phyloP scores from a whole-genome alignment of 2,113 vertebrate genomes.

The Ictalurus furcatus region DNA sequence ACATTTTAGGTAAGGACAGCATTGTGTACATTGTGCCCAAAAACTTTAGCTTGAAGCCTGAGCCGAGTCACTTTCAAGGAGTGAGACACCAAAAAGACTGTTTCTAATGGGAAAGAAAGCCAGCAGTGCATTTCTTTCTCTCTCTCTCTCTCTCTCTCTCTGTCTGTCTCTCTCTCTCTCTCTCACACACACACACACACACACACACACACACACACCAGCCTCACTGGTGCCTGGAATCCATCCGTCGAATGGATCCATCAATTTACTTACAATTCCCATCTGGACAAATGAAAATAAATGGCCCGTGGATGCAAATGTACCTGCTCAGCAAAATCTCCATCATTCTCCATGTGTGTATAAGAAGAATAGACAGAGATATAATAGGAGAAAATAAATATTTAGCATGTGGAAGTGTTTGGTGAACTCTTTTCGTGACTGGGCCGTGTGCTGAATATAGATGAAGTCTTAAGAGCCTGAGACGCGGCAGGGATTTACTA shows the following conservation, averaged over 20 bases:
- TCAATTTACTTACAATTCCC: constrained; percentile 15
- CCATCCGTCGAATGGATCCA: constrained; percentile 20
- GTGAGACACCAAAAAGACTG: constrained; percentile 30
- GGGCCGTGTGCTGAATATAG: constrained; percentile 30
- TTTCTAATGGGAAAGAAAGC: constrained; percentile 32
- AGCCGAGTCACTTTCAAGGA: not conserved
- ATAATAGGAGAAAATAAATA: constrained; percentile 28
- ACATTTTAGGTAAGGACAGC: too few species aligned
- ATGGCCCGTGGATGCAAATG: constrained; percentile 30
- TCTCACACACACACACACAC: constrained; percentile 32
- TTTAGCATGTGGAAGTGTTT: constrained; percentile 17
- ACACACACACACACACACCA: not conserved
- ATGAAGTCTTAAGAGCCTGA: constrained; percentile 27
- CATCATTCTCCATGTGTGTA: not conserved
- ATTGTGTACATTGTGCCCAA: not conserved
- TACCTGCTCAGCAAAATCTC: constrained; percentile 22
- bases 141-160: too few species aligned
- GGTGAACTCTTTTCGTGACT: constrained; percentile 4
- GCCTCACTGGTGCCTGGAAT: constrained; percentile 24
- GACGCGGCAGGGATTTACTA: constrained; percentile 17
- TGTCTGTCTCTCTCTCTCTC: too few species aligned
- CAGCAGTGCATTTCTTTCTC: not conserved
- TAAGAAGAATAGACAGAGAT: not conserved
- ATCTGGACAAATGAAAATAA: constrained; percentile 37
- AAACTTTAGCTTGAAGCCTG: constrained; percentile 7